A percentile compares a stretch with the other conserved stretches of the same genome.
Evolutionary conservation across 2,797 vertebrate genomes (phyloP).

Genomic region (Sebastiscus albofasciatus): DNA sequence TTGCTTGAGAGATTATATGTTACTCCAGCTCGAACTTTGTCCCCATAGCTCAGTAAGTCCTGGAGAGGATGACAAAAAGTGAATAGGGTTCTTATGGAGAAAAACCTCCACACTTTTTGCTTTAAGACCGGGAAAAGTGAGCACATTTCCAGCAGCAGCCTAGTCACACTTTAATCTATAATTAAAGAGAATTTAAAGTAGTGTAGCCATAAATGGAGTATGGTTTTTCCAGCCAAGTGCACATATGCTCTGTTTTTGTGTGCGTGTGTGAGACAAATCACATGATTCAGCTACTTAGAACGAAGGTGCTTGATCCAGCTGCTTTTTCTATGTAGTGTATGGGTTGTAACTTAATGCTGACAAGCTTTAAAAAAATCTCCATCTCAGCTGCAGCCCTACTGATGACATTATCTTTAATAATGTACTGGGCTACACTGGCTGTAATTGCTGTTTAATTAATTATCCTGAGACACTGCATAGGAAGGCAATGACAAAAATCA

Average conservation of each 20-base stretch:
- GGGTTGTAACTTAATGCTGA: conserved; percentile 70
- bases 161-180: conserved; percentile 73
- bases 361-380: conserved; percentile 62
- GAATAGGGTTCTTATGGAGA: conserved; percentile 14
- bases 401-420: conserved; percentile 81
- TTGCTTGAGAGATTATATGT: conserved; percentile 34
- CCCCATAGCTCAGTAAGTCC: neutral
- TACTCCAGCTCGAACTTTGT: conserved; percentile 36
- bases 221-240: conserved; percentile 64
- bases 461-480: conserved; percentile 68
- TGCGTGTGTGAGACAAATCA: conserved; percentile 32
- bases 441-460: conserved; percentile 80
- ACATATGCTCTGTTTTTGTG: conserved; percentile 28
- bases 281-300: conserved; percentile 51
- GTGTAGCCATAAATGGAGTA: conserved; percentile 68
- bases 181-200: conserved; percentile 76
- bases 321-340: conserved; percentile 24
- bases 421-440: conserved; percentile 61
- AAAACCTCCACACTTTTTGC: conserved; percentile 42
- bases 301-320: conserved; percentile 39
- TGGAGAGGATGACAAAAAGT: conserved; percentile 26
- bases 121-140: conserved; percentile 48
- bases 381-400: conserved; percentile 69
- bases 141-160: conserved; percentile 54
- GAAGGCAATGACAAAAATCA: conserved; percentile 66